Conservation (phyloP, 2,888 invertebrate species). For the Erebia ligea region DNA sequence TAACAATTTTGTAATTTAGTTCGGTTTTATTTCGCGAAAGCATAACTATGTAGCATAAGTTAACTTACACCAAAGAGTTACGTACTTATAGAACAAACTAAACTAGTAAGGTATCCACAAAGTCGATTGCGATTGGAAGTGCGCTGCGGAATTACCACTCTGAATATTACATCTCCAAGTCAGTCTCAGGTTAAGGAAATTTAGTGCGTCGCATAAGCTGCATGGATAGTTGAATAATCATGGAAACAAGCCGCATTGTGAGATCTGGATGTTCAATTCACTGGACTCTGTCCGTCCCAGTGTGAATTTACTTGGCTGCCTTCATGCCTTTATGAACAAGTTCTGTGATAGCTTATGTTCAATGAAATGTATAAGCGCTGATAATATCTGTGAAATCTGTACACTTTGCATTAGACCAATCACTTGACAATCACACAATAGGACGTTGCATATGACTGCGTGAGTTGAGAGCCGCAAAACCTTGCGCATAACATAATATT, state of each 20-base stretch:
- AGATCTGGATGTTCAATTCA: slow-evolving; percentile 52
- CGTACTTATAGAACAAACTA: no score
- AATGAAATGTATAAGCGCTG: slow-evolving; percentile 11
- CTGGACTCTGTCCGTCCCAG: slow-evolving; percentile 45
- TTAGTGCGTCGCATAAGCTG: slow-evolving; percentile 54
- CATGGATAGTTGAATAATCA: slow-evolving; percentile 64
- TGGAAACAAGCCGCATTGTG: slow-evolving; percentile 54
- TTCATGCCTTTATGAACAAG: not conserved
- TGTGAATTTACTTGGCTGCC: slow-evolving; percentile 47
- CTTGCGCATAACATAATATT: no score
- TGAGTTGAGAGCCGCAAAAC: no score
- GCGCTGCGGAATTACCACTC: not conserved
- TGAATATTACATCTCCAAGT: slow-evolving; percentile 1
- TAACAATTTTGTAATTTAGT: no score
- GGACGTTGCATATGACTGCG: not conserved
- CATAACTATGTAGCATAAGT: no score
- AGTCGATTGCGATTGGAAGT: not conserved
- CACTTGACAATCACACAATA: no score
- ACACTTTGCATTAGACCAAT: not conserved
- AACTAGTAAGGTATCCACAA: not conserved
- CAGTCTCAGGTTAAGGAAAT: slow-evolving; percentile 42
- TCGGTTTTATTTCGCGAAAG: no score
- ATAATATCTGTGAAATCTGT: slow-evolving; percentile 13
- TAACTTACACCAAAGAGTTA: no score
- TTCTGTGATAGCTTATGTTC: slow-evolving; percentile 11